phyloP scores from a whole-genome alignment of 1,140 invertebrate genomes.

The Zaprionus gabonicus region DNA sequence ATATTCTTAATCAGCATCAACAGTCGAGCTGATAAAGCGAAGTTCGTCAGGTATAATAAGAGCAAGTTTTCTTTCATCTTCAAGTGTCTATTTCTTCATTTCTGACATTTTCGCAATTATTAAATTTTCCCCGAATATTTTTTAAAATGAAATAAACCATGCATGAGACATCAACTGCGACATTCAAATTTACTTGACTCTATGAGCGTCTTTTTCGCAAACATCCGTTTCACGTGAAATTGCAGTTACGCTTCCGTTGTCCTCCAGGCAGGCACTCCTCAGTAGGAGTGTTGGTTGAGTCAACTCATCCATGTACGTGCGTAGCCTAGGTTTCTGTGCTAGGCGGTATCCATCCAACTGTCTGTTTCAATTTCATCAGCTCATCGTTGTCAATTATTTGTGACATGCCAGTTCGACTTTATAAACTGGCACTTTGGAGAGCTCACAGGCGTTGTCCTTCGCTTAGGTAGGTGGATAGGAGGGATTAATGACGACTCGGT shows the following conservation, averaged over 20 bases:
- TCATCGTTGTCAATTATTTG: conserved; percentile 75
- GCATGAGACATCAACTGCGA: not conserved
- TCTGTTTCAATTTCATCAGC: conserved; percentile 66
- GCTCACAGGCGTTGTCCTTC: conserved; percentile 29
- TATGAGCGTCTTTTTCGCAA: not conserved
- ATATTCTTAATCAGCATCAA: too few species aligned
- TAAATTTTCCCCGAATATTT: not conserved
- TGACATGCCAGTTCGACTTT: conserved; percentile 67
- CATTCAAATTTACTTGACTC: not conserved
- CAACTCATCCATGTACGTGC: conserved; percentile 3
- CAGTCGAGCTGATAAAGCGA: too few species aligned
- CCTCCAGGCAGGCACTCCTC: not conserved
- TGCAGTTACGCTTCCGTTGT: not conserved
- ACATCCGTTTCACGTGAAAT: conserved; percentile 6
- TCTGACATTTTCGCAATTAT: not conserved
- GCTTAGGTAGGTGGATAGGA: conserved; percentile 8
- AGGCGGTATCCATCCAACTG: conserved; percentile 39
- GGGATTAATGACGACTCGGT: conserved; percentile 21
- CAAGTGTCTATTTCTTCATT: not conserved
- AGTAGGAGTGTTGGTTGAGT: not conserved
- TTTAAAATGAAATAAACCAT: not conserved
- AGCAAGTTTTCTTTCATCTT: too few species aligned
- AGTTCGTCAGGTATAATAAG: too few species aligned
- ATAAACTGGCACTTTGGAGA: conserved; percentile 72
- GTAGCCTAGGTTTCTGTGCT: not conserved